Conservation (phyloP, 2,797 vertebrate genomes). For the Siniperca obscura region DNA sequence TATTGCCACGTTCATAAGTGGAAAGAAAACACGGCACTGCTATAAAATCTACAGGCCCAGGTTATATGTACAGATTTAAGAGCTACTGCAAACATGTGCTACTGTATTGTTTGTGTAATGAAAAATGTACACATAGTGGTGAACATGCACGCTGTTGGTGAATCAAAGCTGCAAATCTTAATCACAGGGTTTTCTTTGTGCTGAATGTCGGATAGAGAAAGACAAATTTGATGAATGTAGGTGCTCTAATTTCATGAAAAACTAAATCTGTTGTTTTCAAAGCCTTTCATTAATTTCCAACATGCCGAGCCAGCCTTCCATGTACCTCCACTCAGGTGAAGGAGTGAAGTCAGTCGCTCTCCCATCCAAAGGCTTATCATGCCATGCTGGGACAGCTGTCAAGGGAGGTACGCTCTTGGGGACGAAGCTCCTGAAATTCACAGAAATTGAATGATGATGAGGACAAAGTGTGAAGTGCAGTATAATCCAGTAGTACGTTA, state of each 20-base stretch:
- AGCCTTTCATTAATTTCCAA: not conserved
- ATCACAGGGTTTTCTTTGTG: not conserved
- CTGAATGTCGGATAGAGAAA: not conserved
- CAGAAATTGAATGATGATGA: not conserved
- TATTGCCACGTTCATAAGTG: constrained; percentile 47
- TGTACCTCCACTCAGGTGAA: constrained; percentile 71
- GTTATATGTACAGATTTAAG: constrained; percentile 29
- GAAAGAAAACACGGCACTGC: constrained; percentile 50
- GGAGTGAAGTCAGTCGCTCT: constrained; percentile 2
- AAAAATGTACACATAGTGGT: not conserved
- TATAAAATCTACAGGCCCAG: constrained; percentile 51
- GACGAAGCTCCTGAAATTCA: constrained; percentile 52
- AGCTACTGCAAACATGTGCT: constrained; percentile 20
- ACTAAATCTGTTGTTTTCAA: not conserved
- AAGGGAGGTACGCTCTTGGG: not conserved
- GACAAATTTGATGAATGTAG: not conserved
- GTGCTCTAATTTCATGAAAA: not conserved
- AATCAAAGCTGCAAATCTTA: not conserved
- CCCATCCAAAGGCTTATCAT: not conserved
- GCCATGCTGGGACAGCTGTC: constrained; percentile 13
- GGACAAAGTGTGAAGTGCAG: not conserved
- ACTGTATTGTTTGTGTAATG: not conserved
- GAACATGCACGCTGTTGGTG: not conserved
- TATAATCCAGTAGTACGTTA: not conserved
- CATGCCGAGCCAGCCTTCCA: not conserved